Conservation (phyloP, 1,140 invertebrate genomes). For the Euwallacea similis region DNA sequence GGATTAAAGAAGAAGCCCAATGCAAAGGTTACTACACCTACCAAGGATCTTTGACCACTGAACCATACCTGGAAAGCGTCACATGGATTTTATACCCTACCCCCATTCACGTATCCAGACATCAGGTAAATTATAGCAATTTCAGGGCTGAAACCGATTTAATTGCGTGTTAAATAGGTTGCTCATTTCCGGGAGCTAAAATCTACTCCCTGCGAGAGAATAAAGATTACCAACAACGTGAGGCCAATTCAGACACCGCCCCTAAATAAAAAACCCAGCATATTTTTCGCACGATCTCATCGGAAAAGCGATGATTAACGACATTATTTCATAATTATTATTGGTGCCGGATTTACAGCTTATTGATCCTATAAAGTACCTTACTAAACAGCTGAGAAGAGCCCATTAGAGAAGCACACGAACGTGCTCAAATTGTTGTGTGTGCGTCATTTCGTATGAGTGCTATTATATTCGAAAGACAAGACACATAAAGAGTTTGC, state of each 20-base stretch:
- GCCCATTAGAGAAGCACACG: too few relatives aligned
- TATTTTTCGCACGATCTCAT: slow-evolving; percentile 50
- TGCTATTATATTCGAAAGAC: too few relatives aligned
- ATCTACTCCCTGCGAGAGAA: slow-evolving; percentile 47
- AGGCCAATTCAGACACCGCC: slow-evolving; percentile 48
- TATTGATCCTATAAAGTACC: too few relatives aligned
- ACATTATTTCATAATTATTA: neutral
- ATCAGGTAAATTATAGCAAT: slow-evolving; percentile 62
- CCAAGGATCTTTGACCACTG: slow-evolving; percentile 72
- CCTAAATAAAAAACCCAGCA: slow-evolving; percentile 46
- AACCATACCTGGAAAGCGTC: slow-evolving; percentile 69
- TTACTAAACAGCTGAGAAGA: too few relatives aligned
- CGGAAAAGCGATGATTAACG: slow-evolving; percentile 42
- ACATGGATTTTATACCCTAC: slow-evolving; percentile 75
- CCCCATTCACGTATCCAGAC: slow-evolving; percentile 68
- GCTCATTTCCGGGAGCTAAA: slow-evolving; percentile 50
- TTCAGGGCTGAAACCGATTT: too few relatives aligned
- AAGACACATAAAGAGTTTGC: too few relatives aligned
- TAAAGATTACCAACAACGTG: slow-evolving; percentile 51
- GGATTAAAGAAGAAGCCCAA: slow-evolving; percentile 55
- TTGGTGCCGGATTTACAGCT: too few relatives aligned
- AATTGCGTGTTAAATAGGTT: slow-evolving; percentile 40
- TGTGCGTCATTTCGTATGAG: too few relatives aligned
- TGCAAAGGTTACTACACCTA: slow-evolving; percentile 63
- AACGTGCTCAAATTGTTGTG: too few relatives aligned